Evolutionary conservation across 2,888 invertebrate species (phyloP).

Genomic region (Trileptium ribeirensis): DNA sequence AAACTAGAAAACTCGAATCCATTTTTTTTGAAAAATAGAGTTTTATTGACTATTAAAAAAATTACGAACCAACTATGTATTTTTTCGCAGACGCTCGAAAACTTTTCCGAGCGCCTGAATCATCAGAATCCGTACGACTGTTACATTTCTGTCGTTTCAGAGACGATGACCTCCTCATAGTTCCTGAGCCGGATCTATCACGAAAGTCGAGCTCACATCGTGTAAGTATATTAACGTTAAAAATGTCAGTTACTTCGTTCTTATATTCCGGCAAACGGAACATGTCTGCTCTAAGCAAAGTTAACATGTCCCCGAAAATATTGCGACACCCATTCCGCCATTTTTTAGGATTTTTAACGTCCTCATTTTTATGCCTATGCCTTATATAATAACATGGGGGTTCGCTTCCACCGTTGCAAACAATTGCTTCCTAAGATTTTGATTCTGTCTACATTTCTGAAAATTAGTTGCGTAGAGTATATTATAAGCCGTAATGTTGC

Average conservation of each 20-base stretch:
- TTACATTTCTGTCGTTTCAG: not conserved
- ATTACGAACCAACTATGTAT: too few relatives aligned
- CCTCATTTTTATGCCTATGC: not conserved
- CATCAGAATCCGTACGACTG: not conserved
- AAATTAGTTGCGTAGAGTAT: not conserved
- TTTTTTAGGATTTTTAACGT: not conserved
- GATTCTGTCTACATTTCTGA: not conserved
- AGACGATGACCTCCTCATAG: not conserved
- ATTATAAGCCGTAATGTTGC: not conserved
- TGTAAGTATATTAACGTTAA: not conserved
- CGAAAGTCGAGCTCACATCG: not conserved
- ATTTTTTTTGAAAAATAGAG: too few relatives aligned
- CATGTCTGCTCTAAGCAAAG: not conserved
- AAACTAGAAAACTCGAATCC: not conserved
- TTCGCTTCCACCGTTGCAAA: not conserved
- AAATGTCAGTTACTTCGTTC: not conserved
- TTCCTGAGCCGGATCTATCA: not conserved
- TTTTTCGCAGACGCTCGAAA: not conserved
- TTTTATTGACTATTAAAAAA: too few relatives aligned
- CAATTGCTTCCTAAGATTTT: not conserved
- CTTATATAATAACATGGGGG: not conserved
- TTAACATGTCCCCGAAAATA: not conserved
- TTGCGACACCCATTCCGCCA: not conserved
- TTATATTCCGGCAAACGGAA: not conserved
- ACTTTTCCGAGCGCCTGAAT: not conserved